Evolutionary conservation across 30 jellyfish, hydroid and myxozoan genomes (phyloP).

Genomic region (Catostylus mosaicus): DNA sequence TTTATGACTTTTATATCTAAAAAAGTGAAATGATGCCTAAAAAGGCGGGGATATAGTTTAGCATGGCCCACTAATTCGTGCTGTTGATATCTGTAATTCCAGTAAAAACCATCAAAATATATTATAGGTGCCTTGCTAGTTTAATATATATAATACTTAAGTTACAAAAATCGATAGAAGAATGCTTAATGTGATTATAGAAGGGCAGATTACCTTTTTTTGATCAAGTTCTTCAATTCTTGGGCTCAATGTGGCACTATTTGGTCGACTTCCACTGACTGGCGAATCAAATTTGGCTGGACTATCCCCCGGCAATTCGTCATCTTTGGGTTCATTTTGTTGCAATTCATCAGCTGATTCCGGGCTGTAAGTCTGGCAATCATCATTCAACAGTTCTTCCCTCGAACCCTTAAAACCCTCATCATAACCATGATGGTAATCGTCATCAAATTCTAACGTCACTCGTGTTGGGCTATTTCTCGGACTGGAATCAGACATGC

Average conservation of each 20-base stretch:
- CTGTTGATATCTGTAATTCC: too few relatives aligned
- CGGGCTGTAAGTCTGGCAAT: constrained; percentile 43
- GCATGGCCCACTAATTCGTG: too few relatives aligned
- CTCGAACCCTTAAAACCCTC: constrained; percentile 80
- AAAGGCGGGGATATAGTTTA: too few relatives aligned
- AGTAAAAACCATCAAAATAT: too few relatives aligned
- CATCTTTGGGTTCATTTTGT: background rate
- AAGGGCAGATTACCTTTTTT: constrained; percentile 89
- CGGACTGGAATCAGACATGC: constrained; percentile 85
- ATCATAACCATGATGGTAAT: constrained; percentile 40
- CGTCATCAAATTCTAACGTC: constrained; percentile 47
- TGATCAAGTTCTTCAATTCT: constrained; percentile 80
- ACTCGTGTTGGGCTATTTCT: constrained; percentile 83
- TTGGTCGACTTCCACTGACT: constrained; percentile 63
- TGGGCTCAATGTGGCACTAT: constrained; percentile 52
- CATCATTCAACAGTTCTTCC: constrained; percentile 73
- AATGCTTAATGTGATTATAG: too few relatives aligned
- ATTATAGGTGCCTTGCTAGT: too few relatives aligned
- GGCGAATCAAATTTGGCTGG: constrained; percentile 48
- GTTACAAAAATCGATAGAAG: too few relatives aligned
- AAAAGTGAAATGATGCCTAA: too few relatives aligned
- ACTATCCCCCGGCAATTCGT: constrained; percentile 9
- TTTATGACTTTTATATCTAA: too few relatives aligned
- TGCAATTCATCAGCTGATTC: constrained; percentile 31
- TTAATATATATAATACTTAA: too few relatives aligned